A percentile compares a stretch with the other conserved stretches of the same genome.
phyloP scores from a whole-genome alignment of 2,888 invertebrate genomes.

The Hartigia nigra region DNA sequence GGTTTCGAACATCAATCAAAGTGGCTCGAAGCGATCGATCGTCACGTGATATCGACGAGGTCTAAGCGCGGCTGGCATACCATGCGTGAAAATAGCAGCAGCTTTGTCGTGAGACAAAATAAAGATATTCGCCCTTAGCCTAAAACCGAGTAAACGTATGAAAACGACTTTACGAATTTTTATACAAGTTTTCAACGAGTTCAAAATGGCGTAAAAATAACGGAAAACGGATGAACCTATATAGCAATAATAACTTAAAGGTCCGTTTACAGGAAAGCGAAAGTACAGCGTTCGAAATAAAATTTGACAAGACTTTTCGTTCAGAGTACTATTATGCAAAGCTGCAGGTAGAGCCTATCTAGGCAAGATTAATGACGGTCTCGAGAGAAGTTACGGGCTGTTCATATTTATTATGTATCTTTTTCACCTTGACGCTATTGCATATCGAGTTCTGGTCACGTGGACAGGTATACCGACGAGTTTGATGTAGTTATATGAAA shows the following conservation, averaged over 20 bases:
- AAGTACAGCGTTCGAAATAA: background rate
- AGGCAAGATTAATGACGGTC: background rate
- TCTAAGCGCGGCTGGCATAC: background rate
- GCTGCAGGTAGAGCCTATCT: background rate
- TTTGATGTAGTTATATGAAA: conserved; percentile 12
- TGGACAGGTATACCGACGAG: conserved; percentile 10
- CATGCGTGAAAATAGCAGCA: background rate
- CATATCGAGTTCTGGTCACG: background rate
- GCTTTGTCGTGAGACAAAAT: background rate
- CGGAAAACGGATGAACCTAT: no score
- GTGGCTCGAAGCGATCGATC: conserved; percentile 35
- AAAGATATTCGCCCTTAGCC: background rate
- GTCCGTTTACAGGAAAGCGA: background rate
- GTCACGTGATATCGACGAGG: conserved; percentile 13
- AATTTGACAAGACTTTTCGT: background rate
- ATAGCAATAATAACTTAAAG: background rate
- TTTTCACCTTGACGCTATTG: background rate
- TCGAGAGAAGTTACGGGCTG: background rate
- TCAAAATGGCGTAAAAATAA: no score
- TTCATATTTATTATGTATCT: background rate
- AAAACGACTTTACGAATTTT: background rate
- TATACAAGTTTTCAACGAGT: background rate
- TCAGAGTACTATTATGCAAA: background rate
- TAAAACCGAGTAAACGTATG: background rate
- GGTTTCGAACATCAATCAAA: conserved; percentile 50